phyloP scores from a whole-genome alignment of 2,113 vertebrate species.

The Xenopus tropicalis region UCB_Xtro_10.0 CM004448.2:135757501-135758000 shows the following conservation, averaged over 20 bases:
- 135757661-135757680: constrained; percentile 44
- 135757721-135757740: constrained; percentile 38
- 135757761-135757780: constrained; percentile 39
- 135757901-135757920: too few species aligned
- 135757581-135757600: constrained; percentile 11
- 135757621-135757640: constrained; percentile 36
- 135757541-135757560: constrained; percentile 33
- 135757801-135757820: constrained; percentile 20
- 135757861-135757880: constrained; percentile 23
- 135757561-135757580: constrained; percentile 30
- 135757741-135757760: constrained; percentile 40
- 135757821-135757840: constrained; percentile 24
- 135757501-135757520: constrained; percentile 16
- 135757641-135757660: constrained; percentile 39
- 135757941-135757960: too few species aligned
- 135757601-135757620: constrained; percentile 35
- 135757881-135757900: not conserved
- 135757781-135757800: constrained; percentile 32
- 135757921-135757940: too few species aligned
- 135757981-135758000: too few species aligned
- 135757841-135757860: constrained; percentile 17
- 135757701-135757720: constrained; percentile 19
- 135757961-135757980: too few species aligned
- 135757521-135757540: constrained; percentile 26
- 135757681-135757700: constrained; percentile 34